phyloP scores from a whole-genome alignment of 2,113 vertebrate species.

The Pogona vitticeps region DNA sequence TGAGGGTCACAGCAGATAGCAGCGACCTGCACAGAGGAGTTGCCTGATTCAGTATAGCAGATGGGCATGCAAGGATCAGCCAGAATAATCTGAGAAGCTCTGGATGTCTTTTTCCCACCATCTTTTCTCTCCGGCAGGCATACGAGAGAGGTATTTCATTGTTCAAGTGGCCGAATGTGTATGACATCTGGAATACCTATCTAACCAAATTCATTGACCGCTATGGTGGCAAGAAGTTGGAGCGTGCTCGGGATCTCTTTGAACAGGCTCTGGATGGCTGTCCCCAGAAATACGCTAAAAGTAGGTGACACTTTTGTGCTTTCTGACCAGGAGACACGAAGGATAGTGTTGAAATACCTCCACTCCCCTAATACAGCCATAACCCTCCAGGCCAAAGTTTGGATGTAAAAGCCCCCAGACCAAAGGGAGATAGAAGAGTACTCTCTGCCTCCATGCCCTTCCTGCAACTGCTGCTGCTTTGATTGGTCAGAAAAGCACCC shows the following conservation, averaged over 20 bases:
- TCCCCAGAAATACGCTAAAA: slow-evolving; percentile 90
- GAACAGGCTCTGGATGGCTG: slow-evolving; percentile 92
- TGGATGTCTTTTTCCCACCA: background rate
- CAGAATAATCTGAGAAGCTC: background rate
- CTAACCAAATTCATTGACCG: slow-evolving; percentile 93
- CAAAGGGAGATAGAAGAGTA: no score
- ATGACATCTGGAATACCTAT: slow-evolving; percentile 96
- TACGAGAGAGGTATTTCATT: slow-evolving; percentile 91
- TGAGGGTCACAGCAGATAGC: background rate
- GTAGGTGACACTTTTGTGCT: slow-evolving; percentile 64
- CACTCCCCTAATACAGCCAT: no score
- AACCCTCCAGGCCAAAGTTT: background rate
- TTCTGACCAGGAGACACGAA: background rate
- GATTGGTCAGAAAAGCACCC: no score
- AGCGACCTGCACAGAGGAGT: background rate
- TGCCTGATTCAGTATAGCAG: background rate
- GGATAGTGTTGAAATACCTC: no score
- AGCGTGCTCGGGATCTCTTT: slow-evolving; percentile 90
- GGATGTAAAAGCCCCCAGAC: background rate
- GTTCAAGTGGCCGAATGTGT: slow-evolving; percentile 93
- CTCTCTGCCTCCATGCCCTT: no score
- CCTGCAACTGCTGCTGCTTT: no score
- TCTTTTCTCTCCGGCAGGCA: slow-evolving; percentile 70
- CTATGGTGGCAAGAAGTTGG: slow-evolving; percentile 93
- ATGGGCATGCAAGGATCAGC: background rate